Evolutionary conservation across 2,113 vertebrate genomes (phyloP).

Genomic region (Upupa epops): DNA sequence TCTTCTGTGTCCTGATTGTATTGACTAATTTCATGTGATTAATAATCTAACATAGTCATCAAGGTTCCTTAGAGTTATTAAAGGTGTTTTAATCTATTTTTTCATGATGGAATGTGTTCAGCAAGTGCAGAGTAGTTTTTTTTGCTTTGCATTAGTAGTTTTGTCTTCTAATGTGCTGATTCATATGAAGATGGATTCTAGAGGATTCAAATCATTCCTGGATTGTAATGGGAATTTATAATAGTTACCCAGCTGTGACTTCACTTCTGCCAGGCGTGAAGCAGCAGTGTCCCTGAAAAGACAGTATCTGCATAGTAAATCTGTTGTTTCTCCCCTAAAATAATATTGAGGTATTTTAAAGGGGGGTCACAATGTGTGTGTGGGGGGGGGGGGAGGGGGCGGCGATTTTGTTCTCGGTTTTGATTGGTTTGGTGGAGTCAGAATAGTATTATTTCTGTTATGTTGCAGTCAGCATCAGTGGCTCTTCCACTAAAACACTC

Average conservation of each 20-base stretch:
- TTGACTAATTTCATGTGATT: not conserved
- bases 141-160: not conserved
- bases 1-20: not conserved
- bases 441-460: not conserved
- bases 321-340: not conserved
- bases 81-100: not conserved
- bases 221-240: not conserved
- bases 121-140: not conserved
- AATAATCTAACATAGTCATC: fast-evolving
- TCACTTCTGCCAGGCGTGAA: not conserved
- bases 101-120: fast-evolving
- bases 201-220: not conserved
- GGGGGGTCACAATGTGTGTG: not conserved
- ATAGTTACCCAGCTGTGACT: not conserved
- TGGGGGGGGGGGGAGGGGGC: fast-evolving
- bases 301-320: not conserved
- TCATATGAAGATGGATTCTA: not conserved
- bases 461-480: not conserved
- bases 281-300: not conserved
- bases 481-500: not conserved
- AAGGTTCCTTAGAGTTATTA: not conserved
- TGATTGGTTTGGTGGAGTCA: not conserved
- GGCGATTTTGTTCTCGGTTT: not conserved
- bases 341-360: not conserved
- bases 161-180: not conserved